Base-by-base conservation (phyloP, 2,888 invertebrate species). In the Oasisia sp. region DNA sequence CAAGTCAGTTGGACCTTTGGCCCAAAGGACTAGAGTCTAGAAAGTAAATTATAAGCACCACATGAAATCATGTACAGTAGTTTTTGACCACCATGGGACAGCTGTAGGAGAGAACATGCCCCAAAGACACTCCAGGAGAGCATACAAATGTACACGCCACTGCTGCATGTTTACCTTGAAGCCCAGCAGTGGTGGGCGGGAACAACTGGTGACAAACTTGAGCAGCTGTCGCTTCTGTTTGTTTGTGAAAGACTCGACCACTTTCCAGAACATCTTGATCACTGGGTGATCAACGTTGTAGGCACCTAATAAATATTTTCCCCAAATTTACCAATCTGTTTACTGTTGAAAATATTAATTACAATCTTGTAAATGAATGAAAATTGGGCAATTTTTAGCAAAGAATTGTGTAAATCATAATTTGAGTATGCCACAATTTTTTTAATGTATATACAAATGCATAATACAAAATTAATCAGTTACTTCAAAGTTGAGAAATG, bases 181-280 rank as follows among this genome's bases (percentile, higher is more conserved):
- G 2, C 99, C 99, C 89, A 99, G 97, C 45, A 99, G 97, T 0
- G 99, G 99, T 5, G 99, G 99, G 93, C 99, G 97, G 0, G 99
- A 99, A 96, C 99, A 99, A 96, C 99, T 99, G 2, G 99, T 99
- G 90, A 99, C 99, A 97, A 99, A 99, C 97, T 99, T 99, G 12
- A 99, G 97, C 92, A 99, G 97, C 95, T 98, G 98, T 93, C 99
- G 97, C 93, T 98, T 97, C 96, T 99, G 98, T n/a, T 95, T 94
- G 32, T 96, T 95, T 92, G 97, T 97, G 96, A 99, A 98, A 91
- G 97, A 97, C 92, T 97, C 97, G 12, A 99, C 97, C 89, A 98
- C 98, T 94, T 97, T 97, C 99, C 99, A 99, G 97, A 99, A 99
- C 92, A 97, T 97, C 93, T 97, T 93, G 93, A 99, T 98, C 0